Evolutionary conservation across 2,888 invertebrate species (phyloP).

Genomic region (Acanthosoma haemorrhoidale): DNA sequence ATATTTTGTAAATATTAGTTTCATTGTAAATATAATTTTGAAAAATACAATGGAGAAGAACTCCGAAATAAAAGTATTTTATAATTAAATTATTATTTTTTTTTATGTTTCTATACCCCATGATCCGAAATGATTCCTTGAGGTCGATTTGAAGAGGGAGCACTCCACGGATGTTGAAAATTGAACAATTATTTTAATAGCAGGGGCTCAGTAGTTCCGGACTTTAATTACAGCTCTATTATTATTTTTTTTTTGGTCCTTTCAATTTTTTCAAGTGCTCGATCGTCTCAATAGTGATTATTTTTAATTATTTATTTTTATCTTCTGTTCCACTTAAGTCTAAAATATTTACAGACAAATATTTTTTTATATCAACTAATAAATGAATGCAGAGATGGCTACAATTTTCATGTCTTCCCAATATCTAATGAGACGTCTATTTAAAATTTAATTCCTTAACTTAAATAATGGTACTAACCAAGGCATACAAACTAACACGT

Average conservation of each 20-base stretch:
- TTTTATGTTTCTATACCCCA: not conserved
- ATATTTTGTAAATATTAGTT: slow-evolving; percentile 26
- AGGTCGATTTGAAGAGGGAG: not conserved
- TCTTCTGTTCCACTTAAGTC: too few relatives aligned
- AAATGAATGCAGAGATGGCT: too few relatives aligned
- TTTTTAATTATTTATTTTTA: not conserved
- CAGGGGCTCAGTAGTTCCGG: slow-evolving; percentile 14
- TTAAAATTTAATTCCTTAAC: too few relatives aligned
- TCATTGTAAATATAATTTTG: slow-evolving; percentile 21
- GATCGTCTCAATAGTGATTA: not conserved
- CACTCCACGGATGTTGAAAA: not conserved
- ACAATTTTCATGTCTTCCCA: too few relatives aligned
- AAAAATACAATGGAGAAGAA: not conserved
- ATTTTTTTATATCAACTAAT: too few relatives aligned
- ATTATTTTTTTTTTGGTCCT: not conserved
- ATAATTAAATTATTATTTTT: slow-evolving; percentile 16
- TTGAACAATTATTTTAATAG: slow-evolving; percentile 25
- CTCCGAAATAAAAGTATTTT: slow-evolving; percentile 22
- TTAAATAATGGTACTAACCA: too few relatives aligned
- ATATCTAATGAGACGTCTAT: too few relatives aligned
- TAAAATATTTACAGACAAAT: too few relatives aligned
- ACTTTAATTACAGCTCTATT: slow-evolving; percentile 4
- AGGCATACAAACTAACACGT: too few relatives aligned
- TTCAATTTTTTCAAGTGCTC: not conserved
- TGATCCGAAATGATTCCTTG: not conserved